Base-by-base conservation (phyloP, 2,888 invertebrate species). In the Lasioglossum malachurum region DNA sequence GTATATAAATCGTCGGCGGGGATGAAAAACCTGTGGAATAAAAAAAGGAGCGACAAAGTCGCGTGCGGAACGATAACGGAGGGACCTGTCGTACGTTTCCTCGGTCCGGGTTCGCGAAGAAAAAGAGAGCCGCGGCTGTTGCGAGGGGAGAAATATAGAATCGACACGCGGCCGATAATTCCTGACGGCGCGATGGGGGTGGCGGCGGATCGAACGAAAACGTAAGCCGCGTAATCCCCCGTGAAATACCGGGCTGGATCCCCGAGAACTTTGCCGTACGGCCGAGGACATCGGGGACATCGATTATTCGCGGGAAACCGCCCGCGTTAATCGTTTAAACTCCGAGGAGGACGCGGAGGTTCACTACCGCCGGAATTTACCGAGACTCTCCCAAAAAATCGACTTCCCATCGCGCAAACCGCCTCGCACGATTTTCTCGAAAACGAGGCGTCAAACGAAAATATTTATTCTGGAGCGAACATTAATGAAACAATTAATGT, bases 241-340 rank as follows among this genome's bases (percentile, higher is more conserved):
- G 92, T 94, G 93, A 94, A 94, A 94, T 94, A 93, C 91, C 89
- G 93, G 86, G 92, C 89, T 71, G 92, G 91, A 90, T 93, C 91
- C 67, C 67, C 91, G 91, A 89, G 91, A 92, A 91, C 91, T 92
- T 92, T 90, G 90, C 87, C 90, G 91, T 88, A 84, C 91, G 89
- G 84, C 86, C 88, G 89, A 91, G 91, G 91, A 90, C 89, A 91
- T 81, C 86, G 87, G 73, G 90, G 91, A 90, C 90, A 90, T 91
- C 92, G 91, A 91, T 94, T 94, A 93, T 93, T 93, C 93, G 91
- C 90, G 91, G 92, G 87, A 83, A 92, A 92, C 92, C 91, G 83
- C 90, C 79, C 86, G 85, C 90, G 91, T 91, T 91, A 91, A 91
- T 91, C 91, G 91, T 91, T 91, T 89, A 89, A 91, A 91, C 91